Base-by-base conservation (phyloP, 2,113 vertebrate species). In the Podocnemis expansa region DNA sequence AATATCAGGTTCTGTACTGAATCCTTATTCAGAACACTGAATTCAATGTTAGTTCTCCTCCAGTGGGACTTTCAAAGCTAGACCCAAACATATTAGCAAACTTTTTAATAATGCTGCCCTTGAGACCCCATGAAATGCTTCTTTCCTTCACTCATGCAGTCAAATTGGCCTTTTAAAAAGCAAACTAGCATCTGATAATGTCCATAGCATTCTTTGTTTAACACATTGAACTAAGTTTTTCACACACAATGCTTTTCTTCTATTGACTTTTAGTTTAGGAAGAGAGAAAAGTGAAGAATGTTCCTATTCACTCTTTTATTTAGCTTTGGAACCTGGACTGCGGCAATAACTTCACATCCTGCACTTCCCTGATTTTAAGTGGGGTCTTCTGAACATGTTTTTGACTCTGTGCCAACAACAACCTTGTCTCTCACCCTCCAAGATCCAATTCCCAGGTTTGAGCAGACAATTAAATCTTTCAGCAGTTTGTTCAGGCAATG, bases 401-500 rank as follows among this genome's bases (percentile, higher is more conserved):
- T 51, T 38, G 17, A 1, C 1, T 2, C 1, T 27, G 0, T 12
- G 2, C 14, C 78, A 12, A 14, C 58, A 94, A 1, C 56, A 34
- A 12, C 81, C 81, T 94, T 93, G 85, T 24, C 24, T 78, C 6
- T 92, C 85, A 84, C 78, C 80, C 91, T 58, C 1, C 11, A 14
- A 27, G 87, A 4, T 51, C 29, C 14, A 63, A 10, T 78, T 87
- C 73, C 79, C 19, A 73, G n/a, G 27, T 31, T 45, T 8, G 60
- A 70, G 76, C 34, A 82, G 70, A 88, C 63, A 89, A 90, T 85
- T 91, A 73, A 25, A 86, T 93, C 79, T 95, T 89, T 82, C 81
- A 47, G 49, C 54, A 56, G 38, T 51, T 87, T 93, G n/a, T 54
- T 54, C 85, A 51, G 22, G 78, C 0, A 2, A 11, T 83, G 51